These are phyloP conservation scores for Anoura caudifer DNA, from an alignment of 2,113 vertebrate species.

Conservation along the genomic window DNA sequence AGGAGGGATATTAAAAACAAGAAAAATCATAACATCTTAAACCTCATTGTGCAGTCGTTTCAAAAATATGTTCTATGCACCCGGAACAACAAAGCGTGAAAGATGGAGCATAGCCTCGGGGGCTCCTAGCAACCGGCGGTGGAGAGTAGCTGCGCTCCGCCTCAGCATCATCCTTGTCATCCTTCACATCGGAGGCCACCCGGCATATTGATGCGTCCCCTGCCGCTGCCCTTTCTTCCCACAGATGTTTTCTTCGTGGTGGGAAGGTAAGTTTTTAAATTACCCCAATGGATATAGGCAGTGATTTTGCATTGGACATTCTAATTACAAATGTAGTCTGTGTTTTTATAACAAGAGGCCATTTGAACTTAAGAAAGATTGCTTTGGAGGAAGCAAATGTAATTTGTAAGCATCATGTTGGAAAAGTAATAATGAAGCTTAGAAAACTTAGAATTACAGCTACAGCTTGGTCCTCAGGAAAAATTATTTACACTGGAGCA, in stretches of 20 bases:
- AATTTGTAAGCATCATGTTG: neutral
- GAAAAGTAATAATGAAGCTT: conserved; percentile 98
- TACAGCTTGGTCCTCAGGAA: conserved; percentile 99
- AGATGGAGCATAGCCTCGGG: too few relatives aligned
- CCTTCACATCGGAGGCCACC: too few relatives aligned
- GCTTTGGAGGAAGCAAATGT: neutral
- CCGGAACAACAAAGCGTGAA: too few relatives aligned
- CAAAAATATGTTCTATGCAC: too few relatives aligned
- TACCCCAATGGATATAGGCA: conserved; percentile 95
- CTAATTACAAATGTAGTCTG: conserved; percentile 98
- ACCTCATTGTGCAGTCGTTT: neutral
- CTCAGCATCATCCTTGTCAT: too few relatives aligned
- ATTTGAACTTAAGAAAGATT: conserved; percentile 98
- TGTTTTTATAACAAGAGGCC: conserved; percentile 97
- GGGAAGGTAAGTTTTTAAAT: neutral
- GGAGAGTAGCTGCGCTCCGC: too few relatives aligned
- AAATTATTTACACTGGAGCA: conserved; percentile 99
- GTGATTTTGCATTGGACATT: conserved; percentile 97
- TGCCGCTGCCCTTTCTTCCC: too few relatives aligned
- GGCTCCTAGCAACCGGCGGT: too few relatives aligned
- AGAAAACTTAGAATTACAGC: conserved; percentile 97
- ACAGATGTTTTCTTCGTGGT: neutral
- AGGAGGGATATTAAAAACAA: neutral
- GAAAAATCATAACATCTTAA: neutral
- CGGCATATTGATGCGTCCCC: too few relatives aligned